Evolutionary conservation across 2,113 vertebrate genomes (phyloP), one percentile per base, ranked within the genome.

Genomic region (Cercocebus atys): DNA sequence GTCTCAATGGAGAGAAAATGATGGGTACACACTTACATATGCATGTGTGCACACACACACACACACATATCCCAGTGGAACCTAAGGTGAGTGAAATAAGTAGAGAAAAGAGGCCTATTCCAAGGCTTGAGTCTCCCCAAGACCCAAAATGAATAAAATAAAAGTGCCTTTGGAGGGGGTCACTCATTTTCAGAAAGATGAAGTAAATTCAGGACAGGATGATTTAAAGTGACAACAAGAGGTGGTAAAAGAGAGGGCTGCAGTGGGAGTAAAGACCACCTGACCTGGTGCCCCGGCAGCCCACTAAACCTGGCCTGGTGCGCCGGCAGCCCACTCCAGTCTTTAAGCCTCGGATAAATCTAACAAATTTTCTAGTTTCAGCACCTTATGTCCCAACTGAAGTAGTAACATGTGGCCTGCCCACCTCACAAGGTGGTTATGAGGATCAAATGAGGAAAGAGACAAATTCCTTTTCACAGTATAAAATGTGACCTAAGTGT

Each of bases 121-220:
- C 40, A 82, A 82, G 68, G 57, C 89, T 78, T 64, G 52, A 75
- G 66, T 59, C 59, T 87, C 30, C 61, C 61, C 27, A 64, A 64
- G 61, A 64, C 61, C 27, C 61, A 64, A 64, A 64, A 64, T 64
- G 30, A 64, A 64, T 64, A 64, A 64, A 64, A 57, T 59, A 30
- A 59, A 97, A 52, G 55, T 52, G 2, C 45, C 45, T 0, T 35
- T 81, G 45, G 83, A 64, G 81, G 14, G n/a, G 11, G 40, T 12
- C 18, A 55, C 43, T 43, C 32, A 66, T 95, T 93, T 90, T 93
- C 52, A 81, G 72, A 52, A 86, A 68, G 55, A 68, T 78, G 92
- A 81, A 80, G 64, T 88, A 20, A 94, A 94, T 85, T 86, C 61
- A 86, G 88, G 55, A 55, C 40, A 96, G 30, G 8, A 38, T 61